Conservation (phyloP, 2,888 invertebrate genomes). For the Philereme transversata region DNA sequence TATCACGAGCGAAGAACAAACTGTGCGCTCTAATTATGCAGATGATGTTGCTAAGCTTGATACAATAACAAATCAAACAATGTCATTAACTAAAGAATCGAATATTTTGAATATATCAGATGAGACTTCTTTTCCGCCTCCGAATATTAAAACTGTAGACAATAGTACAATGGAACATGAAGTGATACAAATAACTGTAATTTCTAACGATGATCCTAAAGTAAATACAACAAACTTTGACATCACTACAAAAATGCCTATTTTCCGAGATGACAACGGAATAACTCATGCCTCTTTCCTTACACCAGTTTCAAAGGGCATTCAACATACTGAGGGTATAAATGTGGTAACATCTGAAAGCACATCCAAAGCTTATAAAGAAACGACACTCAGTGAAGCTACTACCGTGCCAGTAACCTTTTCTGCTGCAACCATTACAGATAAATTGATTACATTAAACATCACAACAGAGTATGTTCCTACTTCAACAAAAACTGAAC, state of each 20-base stretch:
- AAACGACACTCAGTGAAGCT: conserved; percentile 8
- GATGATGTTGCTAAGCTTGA: conserved; percentile 52
- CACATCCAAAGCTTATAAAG: conserved; percentile 26
- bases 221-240: conserved; percentile 52
- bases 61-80: conserved; percentile 31
- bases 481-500: conserved; percentile 32
- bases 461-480: conserved; percentile 10
- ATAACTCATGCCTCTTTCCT: conserved; percentile 29
- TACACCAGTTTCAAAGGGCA: conserved; percentile 22
- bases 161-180: conserved; percentile 47
- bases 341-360: conserved; percentile 26
- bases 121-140: conserved; percentile 15
- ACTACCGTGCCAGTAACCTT: conserved; percentile 13
- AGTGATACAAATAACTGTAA: conserved; percentile 57
- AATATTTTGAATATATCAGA: conserved; percentile 5
- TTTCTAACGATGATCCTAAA: conserved; percentile 50
- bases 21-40: conserved; percentile 42
- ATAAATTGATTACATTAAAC: conserved; percentile 4
- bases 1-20: conserved; percentile 40
- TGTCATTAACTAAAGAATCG: conserved; percentile 10
- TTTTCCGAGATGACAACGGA: conserved; percentile 44
- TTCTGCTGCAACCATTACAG: conserved; percentile 11
- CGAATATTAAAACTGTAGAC: conserved; percentile 27
- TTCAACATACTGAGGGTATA: conserved; percentile 19
- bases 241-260: conserved; percentile 61